Evolutionary conservation across 2,113 vertebrate genomes (phyloP).

Genomic region (Thalassoma bifasciatum): DNA sequence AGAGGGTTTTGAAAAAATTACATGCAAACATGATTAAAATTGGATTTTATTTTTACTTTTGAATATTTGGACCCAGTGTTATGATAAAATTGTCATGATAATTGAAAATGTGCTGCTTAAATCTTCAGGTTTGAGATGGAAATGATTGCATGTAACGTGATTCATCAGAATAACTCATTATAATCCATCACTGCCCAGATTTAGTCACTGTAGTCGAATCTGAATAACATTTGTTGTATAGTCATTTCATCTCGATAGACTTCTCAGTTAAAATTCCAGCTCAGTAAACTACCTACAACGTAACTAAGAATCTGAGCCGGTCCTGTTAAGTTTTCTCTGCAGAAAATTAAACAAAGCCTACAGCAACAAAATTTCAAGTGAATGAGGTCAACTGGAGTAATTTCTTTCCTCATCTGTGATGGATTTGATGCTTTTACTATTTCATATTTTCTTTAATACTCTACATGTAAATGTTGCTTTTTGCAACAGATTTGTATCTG

Average conservation of each 20-base stretch:
- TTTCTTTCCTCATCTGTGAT: constrained; percentile 18
- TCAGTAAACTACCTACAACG: not conserved
- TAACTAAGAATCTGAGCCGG: not conserved
- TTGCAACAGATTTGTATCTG: constrained; percentile 59
- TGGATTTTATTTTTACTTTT: not conserved
- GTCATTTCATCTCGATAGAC: not conserved
- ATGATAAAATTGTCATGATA: not conserved
- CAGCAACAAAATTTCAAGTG: not conserved
- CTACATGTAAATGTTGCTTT: not conserved
- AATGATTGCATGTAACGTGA: constrained; percentile 67
- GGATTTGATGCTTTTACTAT: constrained; percentile 17
- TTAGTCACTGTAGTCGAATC: constrained; percentile 28
- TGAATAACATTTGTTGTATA: not conserved
- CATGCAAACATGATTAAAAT: constrained; percentile 58
- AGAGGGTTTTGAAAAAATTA: constrained; percentile 38
- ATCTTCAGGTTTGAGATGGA: constrained; percentile 7
- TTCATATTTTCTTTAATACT: not conserved
- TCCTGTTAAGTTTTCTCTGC: not conserved
- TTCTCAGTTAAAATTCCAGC: not conserved
- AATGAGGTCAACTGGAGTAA: not conserved
- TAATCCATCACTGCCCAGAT: constrained; percentile 55
- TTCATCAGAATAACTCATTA: constrained; percentile 16
- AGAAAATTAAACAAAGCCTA: not conserved
- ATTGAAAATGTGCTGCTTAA: constrained; percentile 3
- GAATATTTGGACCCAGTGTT: constrained; percentile 12